phyloP scores from a whole-genome alignment of 1,140 invertebrate species.

The Drosophila tristis region DNA sequence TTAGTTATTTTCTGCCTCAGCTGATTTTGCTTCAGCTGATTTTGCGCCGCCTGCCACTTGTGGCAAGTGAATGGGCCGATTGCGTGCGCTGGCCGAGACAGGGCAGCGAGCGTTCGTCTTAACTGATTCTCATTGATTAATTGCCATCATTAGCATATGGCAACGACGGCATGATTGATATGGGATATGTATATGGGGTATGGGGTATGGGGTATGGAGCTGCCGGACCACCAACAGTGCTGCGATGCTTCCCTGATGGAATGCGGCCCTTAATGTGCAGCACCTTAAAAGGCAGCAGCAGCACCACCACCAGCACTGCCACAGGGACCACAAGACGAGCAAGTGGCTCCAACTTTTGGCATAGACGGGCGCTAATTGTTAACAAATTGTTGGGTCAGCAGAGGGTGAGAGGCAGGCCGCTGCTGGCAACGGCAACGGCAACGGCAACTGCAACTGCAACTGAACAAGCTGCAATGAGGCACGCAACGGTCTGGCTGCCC shows the following conservation, averaged over 20 bases:
- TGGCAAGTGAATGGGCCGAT: slow-evolving; percentile 61
- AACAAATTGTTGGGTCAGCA: slow-evolving; percentile 72
- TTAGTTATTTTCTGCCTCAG: not conserved
- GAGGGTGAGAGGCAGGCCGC: not conserved
- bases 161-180: slow-evolving; percentile 80
- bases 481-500: slow-evolving; percentile 40
- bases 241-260: slow-evolving; percentile 28
- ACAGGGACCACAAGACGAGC: not conserved
- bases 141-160: slow-evolving; percentile 79
- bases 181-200: slow-evolving; percentile 34
- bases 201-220: slow-evolving; percentile 9
- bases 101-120: slow-evolving; percentile 38
- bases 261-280: slow-evolving; percentile 60
- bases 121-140: slow-evolving; percentile 81
- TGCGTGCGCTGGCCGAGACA: slow-evolving; percentile 52
- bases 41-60: no score
- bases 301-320: not conserved
- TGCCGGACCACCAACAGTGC: slow-evolving; percentile 57
- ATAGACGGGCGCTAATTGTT: slow-evolving; percentile 76
- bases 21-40: no score
- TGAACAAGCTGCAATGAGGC: slow-evolving; percentile 27
- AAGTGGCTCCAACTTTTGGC: slow-evolving; percentile 61
- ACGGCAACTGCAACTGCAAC: not conserved
- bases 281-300: slow-evolving; percentile 48
- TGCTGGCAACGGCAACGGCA: no score